Evolutionary conservation across 2,113 vertebrate species (phyloP).

Genomic region (Mirza zaza): DNA sequence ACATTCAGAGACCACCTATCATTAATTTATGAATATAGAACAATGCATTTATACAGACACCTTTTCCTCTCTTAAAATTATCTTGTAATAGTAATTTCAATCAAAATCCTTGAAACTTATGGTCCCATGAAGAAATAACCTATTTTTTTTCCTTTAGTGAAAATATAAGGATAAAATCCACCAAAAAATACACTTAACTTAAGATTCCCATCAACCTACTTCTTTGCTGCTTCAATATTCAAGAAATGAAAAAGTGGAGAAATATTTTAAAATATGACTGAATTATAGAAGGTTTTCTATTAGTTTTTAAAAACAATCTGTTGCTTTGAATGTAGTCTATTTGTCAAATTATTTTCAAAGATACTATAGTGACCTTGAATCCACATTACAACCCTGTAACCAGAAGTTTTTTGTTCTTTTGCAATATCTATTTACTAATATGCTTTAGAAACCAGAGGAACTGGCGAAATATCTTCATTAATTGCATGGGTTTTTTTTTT

Average conservation of each 20-base stretch:
- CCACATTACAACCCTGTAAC: not conserved
- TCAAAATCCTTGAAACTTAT: not conserved
- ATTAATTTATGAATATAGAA: conserved; percentile 7
- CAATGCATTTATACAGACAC: not conserved
- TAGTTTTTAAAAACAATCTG: not conserved
- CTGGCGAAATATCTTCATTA: not conserved
- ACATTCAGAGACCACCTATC: not conserved
- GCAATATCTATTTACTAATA: not conserved
- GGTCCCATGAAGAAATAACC: not conserved
- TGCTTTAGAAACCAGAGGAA: not conserved
- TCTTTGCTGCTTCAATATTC: not conserved
- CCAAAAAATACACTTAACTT: not conserved
- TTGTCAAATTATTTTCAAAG: conserved; percentile 13
- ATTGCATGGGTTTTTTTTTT: not conserved
- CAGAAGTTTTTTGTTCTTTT: not conserved
- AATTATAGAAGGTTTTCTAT: not conserved
- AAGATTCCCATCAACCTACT: not conserved
- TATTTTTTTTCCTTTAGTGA: not conserved
- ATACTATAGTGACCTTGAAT: not conserved
- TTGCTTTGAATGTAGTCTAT: not conserved
- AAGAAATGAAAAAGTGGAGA: not conserved
- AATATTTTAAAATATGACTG: conserved; percentile 15
- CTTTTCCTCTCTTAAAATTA: not conserved
- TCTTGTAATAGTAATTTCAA: not conserved
- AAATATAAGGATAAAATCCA: not conserved